Evolutionary conservation across 2,113 vertebrate species (phyloP).

Genomic region (Entomyzon cyanotis): DNA sequence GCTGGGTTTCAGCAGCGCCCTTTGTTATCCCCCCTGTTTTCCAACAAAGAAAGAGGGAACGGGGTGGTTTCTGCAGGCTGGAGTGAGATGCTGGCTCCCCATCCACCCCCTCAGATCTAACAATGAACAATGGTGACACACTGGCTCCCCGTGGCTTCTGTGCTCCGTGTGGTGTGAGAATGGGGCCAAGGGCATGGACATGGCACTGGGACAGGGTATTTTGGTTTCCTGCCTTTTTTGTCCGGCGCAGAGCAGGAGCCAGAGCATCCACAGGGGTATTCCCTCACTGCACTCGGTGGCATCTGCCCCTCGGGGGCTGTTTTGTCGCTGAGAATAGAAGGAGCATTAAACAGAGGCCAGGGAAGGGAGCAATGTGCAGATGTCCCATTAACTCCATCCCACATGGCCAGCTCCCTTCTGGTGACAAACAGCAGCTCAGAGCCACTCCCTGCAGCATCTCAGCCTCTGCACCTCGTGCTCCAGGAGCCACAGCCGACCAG

Average conservation of each 20-base stretch:
- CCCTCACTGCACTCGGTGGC: constrained; percentile 8
- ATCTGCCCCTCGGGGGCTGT: constrained; percentile 20
- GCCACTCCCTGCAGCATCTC: not conserved
- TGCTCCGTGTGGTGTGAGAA: not conserved
- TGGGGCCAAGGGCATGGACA: not conserved
- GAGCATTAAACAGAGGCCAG: not conserved
- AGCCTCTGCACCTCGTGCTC: not conserved
- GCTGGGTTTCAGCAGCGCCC: not conserved
- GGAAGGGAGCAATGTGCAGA: not conserved
- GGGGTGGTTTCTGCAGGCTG: constrained; percentile 6
- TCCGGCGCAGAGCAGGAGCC: not conserved
- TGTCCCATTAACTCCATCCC: not conserved
- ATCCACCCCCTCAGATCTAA: not conserved
- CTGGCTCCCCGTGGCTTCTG: not conserved
- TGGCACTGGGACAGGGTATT: constrained; percentile 45
- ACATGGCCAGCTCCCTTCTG: not conserved
- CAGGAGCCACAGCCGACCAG: not conserved
- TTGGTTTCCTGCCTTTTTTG: constrained; percentile 63
- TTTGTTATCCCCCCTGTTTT: not conserved
- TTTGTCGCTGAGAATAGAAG: constrained; percentile 24
- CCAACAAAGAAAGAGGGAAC: not conserved
- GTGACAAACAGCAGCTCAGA: not conserved
- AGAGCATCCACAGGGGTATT: constrained; percentile 34
- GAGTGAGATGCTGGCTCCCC: not conserved
- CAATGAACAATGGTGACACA: constrained; percentile 52